phyloP scores from a whole-genome alignment of 2,113 vertebrate species.

The Tauraco erythrolophus region DNA sequence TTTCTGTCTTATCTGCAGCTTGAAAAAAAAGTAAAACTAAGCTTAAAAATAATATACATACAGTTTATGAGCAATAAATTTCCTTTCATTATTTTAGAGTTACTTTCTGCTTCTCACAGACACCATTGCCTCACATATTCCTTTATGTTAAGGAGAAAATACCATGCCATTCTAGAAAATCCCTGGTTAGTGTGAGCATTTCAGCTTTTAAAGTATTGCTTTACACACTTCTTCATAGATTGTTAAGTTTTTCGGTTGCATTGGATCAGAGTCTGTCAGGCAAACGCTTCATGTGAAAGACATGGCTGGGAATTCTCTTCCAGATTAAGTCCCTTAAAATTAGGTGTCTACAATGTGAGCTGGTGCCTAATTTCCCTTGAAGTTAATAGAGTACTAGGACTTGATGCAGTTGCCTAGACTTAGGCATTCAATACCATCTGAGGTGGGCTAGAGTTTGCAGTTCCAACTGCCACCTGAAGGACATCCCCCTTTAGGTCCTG shows the following conservation, averaged over 20 bases:
- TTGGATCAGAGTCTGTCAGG: background rate
- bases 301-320: background rate
- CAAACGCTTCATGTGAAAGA: background rate
- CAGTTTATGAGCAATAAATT: background rate
- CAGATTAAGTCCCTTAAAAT: background rate
- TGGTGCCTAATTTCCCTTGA: background rate
- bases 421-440: background rate
- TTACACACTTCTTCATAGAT: background rate
- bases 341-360: background rate
- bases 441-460: background rate
- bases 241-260: background rate
- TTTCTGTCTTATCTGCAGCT: background rate
- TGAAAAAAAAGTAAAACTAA: background rate
- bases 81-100: background rate
- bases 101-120: background rate
- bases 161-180: background rate
- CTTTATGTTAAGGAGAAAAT: background rate
- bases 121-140: background rate
- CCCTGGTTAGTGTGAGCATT: background rate
- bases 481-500: background rate
- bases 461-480: background rate
- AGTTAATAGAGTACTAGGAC: background rate
- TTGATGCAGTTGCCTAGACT: background rate
- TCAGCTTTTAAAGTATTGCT: background rate
- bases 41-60: background rate